phyloP scores from a whole-genome alignment of 2,113 vertebrate species.

The Chlorodrepanis virens region DNA sequence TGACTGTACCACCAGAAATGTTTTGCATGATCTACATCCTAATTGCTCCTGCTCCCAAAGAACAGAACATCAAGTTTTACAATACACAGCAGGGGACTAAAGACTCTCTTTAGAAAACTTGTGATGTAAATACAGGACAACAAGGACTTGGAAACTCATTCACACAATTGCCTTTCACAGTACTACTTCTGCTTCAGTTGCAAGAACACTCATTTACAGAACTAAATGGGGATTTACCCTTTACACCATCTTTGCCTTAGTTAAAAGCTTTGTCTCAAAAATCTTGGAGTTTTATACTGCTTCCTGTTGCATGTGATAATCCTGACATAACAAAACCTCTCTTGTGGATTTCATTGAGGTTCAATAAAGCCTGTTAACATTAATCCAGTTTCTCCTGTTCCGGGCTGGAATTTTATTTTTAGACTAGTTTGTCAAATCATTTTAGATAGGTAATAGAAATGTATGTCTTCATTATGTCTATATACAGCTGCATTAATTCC shows the following conservation, averaged over 20 bases:
- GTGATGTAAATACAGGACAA: slow-evolving; percentile 8
- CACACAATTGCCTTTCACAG: neutral
- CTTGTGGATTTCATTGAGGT: neutral
- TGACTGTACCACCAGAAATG: neutral
- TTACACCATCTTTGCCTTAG: neutral
- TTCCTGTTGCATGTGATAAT: neutral
- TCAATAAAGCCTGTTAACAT: neutral
- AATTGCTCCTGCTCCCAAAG: slow-evolving; percentile 29
- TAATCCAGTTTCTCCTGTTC: neutral
- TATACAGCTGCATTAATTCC: neutral
- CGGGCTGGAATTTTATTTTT: neutral
- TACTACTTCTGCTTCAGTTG: neutral
- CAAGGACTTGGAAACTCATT: slow-evolving; percentile 10
- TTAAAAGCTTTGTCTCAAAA: neutral
- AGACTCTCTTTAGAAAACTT: slow-evolving; percentile 13
- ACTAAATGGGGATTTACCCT: neutral
- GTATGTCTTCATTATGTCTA: neutral
- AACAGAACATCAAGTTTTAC: slow-evolving; percentile 10
- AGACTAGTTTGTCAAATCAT: neutral
- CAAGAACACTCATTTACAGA: neutral
- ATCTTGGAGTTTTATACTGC: neutral
- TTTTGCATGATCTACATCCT: slow-evolving; percentile 20
- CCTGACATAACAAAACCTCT: neutral
- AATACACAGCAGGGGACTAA: neutral
- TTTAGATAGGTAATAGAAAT: neutral